A percentile compares a stretch with the other conserved stretches of the same genome.
These are phyloP conservation scores for Sweltsa coloradensis DNA, from an alignment of 1,140 invertebrate species.

Conservation along the genomic window DNA sequence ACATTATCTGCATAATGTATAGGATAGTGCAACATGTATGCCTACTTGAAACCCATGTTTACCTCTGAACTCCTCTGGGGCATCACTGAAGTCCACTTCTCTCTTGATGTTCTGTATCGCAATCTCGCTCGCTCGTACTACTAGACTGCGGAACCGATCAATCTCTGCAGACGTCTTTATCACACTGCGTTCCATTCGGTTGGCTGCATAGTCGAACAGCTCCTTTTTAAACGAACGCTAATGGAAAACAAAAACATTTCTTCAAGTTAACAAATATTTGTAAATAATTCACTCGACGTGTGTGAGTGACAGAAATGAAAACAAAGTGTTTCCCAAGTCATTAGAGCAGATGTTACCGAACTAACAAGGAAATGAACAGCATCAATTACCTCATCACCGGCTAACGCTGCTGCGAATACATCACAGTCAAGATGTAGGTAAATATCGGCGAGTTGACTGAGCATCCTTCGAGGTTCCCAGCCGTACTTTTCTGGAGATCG, in stretches of 20 bases:
- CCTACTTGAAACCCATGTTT: no score
- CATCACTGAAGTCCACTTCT: slow-evolving; percentile 87
- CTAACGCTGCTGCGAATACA: slow-evolving; percentile 77
- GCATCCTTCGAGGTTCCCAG: slow-evolving; percentile 85
- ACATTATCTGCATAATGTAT: no score
- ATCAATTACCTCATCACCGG: slow-evolving; percentile 79
- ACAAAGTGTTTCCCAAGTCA: no score
- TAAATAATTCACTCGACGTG: not conserved
- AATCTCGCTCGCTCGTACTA: slow-evolving; percentile 66
- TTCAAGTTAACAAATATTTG: slow-evolving; percentile 5
- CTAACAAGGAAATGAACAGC: no score
- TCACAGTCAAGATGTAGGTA: slow-evolving; percentile 93
- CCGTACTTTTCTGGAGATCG: slow-evolving; percentile 87
- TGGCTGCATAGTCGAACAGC: slow-evolving; percentile 80
- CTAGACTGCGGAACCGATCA: slow-evolving; percentile 68
- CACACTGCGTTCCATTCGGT: slow-evolving; percentile 59
- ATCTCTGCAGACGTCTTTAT: slow-evolving; percentile 78
- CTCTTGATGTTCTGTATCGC: slow-evolving; percentile 70
- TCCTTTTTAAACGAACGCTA: slow-evolving; percentile 90
- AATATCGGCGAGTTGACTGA: slow-evolving; percentile 89
- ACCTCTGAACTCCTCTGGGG: slow-evolving; percentile 90
- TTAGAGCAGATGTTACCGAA: no score
- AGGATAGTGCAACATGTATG: no score
- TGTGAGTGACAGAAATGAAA: not conserved
- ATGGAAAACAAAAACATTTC: slow-evolving; percentile 25